phyloP scores from a whole-genome alignment of 1,140 invertebrate genomes.

The Gonatopus flavifemur region DNA sequence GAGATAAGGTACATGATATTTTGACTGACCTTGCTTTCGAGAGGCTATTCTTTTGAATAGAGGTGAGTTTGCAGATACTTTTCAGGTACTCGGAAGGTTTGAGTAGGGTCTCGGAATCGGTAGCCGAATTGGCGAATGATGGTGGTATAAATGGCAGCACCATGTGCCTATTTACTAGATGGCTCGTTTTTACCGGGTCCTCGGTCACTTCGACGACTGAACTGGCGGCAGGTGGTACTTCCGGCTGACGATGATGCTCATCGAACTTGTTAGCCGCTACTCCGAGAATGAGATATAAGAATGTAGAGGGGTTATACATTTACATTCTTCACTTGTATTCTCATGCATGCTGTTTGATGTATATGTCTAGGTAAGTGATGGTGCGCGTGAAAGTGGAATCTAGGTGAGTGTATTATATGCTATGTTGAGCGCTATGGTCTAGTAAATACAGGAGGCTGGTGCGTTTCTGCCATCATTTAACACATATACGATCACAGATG shows the following conservation, averaged over 20 bases:
- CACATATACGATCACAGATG: no score
- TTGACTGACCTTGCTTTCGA: conserved; percentile 55
- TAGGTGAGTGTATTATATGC: conserved; percentile 61
- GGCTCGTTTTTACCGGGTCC: conserved; percentile 44
- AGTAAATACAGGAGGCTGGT: no score
- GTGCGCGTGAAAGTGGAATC: conserved; percentile 51
- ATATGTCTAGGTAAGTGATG: conserved; percentile 5
- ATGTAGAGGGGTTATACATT: conserved; percentile 2
- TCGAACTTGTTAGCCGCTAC: conserved; percentile 56
- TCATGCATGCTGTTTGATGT: conserved; percentile 1
- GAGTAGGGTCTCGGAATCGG: conserved; percentile 78
- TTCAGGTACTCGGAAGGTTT: conserved; percentile 90
- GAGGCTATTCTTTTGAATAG: conserved; percentile 43
- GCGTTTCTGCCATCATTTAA: conserved; percentile 50
- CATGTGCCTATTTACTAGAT: conserved; percentile 80
- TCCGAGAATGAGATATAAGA: conserved; percentile 43
- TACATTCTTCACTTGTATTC: no score
- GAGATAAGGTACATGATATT: no score
- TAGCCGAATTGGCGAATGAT: conserved; percentile 72
- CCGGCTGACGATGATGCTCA: conserved; percentile 39
- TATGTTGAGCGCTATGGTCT: conserved; percentile 53
- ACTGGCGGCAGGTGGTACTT: conserved; percentile 48
- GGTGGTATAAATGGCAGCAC: conserved; percentile 86
- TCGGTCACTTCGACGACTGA: conserved; percentile 45
- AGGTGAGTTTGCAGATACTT: conserved; percentile 67